Base-by-base conservation (phyloP, 2,113 vertebrate species). In the Crotalus tigris region DNA sequence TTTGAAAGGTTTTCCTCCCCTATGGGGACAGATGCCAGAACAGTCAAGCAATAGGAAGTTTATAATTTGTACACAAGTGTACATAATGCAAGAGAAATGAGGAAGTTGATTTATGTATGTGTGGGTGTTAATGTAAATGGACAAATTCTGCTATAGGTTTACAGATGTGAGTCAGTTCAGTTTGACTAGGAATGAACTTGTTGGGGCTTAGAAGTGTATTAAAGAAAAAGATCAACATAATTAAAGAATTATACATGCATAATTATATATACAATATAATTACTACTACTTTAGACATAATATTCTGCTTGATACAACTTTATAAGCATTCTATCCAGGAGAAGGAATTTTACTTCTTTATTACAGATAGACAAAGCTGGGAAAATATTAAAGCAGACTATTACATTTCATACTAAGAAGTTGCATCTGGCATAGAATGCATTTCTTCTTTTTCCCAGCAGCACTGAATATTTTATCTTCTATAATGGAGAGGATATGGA, bases 1-100 rank as follows among this genome's bases (percentile, higher is more conserved):
- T 94, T 96, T 95, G 94, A 94, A 94, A 96, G 93, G 57, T 89
- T 97, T 98, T 97, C 97, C 96, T 97, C 96, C 93, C 91, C 96
- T 91, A 93, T 15, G 26, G 94, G 96, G 95, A 97, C 92, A 92
- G 95, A 57, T 95, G 97, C 97, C 97, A 98, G 92, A 97, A 92
- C 91, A 96, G 96, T 96, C 96, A 96, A 97, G 95, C 96, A 96
- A 95, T 87, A 92, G 95, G 96, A 97, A 98, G 97, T 96, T 94
- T 95, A 97, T 97, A 95, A 95, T 94, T 94, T 90, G 90, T 95
- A 97, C 96, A 92, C 51, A 87, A 39, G 46, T 97, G 96, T 97
- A 95, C 93, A 98, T 97, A 95, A 93, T 96, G 94, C 93, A 94
- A 96, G 95, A 93, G 93, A 96, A 95, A 96, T 94, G 94, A 94